These are phyloP conservation scores for Lampris incognitus DNA, from an alignment of 2,113 vertebrate genomes.

Conservation along the genomic window DNA sequence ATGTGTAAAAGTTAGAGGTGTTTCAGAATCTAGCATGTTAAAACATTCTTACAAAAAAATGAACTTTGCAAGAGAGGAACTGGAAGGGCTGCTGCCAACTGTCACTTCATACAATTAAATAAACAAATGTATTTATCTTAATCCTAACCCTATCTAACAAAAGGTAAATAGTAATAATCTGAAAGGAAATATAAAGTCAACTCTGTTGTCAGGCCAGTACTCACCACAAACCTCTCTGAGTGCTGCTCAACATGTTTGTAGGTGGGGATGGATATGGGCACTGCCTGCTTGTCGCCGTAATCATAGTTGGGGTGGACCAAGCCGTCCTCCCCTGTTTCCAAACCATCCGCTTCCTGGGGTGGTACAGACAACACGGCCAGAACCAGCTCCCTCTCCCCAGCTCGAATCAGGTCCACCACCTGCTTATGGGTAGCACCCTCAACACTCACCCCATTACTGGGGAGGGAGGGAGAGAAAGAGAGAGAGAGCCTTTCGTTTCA, in stretches of 20 bases:
- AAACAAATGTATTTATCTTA: too few species aligned
- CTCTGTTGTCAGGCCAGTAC: constrained; percentile 52
- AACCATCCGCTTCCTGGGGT: constrained; percentile 90
- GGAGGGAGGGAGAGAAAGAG: not conserved
- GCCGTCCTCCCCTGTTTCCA: constrained; percentile 92
- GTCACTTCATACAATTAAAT: not conserved
- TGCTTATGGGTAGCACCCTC: constrained; percentile 98
- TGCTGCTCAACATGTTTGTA: constrained; percentile 98
- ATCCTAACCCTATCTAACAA: too few species aligned
- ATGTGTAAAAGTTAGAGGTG: not conserved
- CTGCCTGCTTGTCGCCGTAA: constrained; percentile 96
- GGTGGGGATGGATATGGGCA: constrained; percentile 97
- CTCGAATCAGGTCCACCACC: constrained; percentile 97
- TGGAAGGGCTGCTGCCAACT: not conserved
- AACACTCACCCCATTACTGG: constrained; percentile 93
- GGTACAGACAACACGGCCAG: constrained; percentile 95
- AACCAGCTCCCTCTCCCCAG: constrained; percentile 93
- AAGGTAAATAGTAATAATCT: too few species aligned
- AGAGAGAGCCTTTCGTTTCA: not conserved
- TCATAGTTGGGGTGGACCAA: constrained; percentile 91
- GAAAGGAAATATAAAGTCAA: not conserved
- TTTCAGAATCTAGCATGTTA: too few species aligned
- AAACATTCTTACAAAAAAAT: too few species aligned
- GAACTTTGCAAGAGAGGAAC: not conserved
- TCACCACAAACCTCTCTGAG: constrained; percentile 97